Evolutionary conservation across 2,888 invertebrate species (phyloP).

Genomic region (Heliconius charithonia): DNA sequence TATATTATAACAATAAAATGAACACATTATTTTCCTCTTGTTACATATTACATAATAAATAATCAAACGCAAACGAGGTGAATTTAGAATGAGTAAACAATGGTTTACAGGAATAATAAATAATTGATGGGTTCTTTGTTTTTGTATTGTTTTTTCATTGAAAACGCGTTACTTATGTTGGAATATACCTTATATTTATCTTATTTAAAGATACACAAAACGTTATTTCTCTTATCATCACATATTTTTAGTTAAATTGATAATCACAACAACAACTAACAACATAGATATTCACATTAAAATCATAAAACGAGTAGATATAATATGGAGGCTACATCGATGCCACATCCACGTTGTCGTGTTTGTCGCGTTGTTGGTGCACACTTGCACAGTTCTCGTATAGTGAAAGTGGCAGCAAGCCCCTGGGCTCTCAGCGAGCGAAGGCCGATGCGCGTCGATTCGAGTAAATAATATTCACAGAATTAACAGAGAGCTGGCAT

Average conservation of each 20-base stretch:
- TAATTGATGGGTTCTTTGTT: neutral
- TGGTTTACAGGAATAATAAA: constrained; percentile 10
- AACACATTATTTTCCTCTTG: constrained; percentile 9
- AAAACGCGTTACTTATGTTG: neutral
- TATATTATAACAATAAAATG: neutral
- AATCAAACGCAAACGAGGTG: neutral
- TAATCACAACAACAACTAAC: too few species aligned
- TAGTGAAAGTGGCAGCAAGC: constrained; percentile 80
- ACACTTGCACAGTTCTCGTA: constrained; percentile 56
- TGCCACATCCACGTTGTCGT: constrained; percentile 59
- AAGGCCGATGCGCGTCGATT: constrained; percentile 75
- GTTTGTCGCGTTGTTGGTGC: constrained; percentile 56
- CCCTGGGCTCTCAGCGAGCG: constrained; percentile 69
- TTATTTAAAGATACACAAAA: neutral
- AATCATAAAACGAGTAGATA: neutral
- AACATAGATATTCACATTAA: too few species aligned
- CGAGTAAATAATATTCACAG: constrained; percentile 55
- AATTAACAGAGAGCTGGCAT: constrained; percentile 30
- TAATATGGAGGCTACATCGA: constrained; percentile 34
- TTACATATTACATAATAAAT: constrained; percentile 3
- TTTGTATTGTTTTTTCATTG: neutral
- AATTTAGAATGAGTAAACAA: constrained; percentile 18
- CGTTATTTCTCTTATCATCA: neutral
- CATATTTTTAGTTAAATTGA: too few species aligned
- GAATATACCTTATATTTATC: neutral